Evolutionary conservation across 2,888 invertebrate species (phyloP), one percentile per base, ranked within the genome.

Genomic region (Brachylomia viminalis): DNA sequence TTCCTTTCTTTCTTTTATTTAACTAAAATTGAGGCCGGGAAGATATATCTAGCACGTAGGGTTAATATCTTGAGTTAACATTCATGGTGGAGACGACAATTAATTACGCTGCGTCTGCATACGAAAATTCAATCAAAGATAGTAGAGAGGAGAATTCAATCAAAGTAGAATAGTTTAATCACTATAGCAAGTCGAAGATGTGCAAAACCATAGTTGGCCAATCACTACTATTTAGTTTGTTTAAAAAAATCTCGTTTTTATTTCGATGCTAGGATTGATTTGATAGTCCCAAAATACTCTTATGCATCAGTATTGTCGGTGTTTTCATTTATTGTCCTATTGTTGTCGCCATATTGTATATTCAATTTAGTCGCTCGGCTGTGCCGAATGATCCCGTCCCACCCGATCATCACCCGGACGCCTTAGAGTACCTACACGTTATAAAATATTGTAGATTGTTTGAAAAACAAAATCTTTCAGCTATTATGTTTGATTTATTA

Each of bases 381-480:
- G 13, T 62, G 17, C 62, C 65, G 20, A 27, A 11, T 42, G 11
- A 42, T 27, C 7, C 5, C 38, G 38, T n/a, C n/a, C n/a, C n/a
- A n/a, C n/a, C n/a, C n/a, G n/a, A n/a, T n/a, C n/a, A n/a, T n/a
- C n/a, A 66, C 6, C 17, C 33, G 10, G 10, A 49, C 5, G 33
- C 30, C 23, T 33, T 42, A 17, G 23, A 17, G 10, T 3, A 49
- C n/a, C n/a, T n/a, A n/a, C 33, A 10, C 42, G 20, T 59, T 38
- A 33, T 8, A 42, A 71, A 42, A 61, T 27, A 59, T 30, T 20
- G 2, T 7, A 1, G 17, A 59, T 52, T 67, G 52, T 77, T 76
- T 67, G 13, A 15, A 45, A 67, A 67, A 52, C 65, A 76, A 45
- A 49, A 33, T 23, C 17, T 27, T 49, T 23, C 2, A 49, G 42